Percentiles rank a stretch among this genome's conserved stretches.
These are phyloP conservation scores for Accipiter virgatus DNA, from an alignment of 2,113 vertebrate species.

Conservation along the genomic window DNA sequence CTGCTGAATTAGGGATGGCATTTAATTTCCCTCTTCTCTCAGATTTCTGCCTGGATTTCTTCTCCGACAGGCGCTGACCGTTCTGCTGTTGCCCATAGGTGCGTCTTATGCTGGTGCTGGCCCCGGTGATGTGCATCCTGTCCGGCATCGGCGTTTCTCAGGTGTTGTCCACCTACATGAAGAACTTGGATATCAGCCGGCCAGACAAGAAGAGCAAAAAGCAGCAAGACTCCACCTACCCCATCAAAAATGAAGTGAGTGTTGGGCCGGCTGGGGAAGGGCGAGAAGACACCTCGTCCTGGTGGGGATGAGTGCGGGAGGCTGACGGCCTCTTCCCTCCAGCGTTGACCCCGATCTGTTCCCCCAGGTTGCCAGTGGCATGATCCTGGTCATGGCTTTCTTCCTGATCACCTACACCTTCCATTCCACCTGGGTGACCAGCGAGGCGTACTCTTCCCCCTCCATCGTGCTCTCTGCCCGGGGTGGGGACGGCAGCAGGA, in stretches of 20 bases:
- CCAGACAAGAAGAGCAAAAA: slow-evolving; percentile 96
- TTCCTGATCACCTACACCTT: slow-evolving; percentile 99
- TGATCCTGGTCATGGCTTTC: slow-evolving; percentile 98
- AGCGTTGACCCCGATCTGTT: accelerated
- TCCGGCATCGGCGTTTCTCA: slow-evolving; percentile 97
- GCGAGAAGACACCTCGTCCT: accelerated
- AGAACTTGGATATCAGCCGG: slow-evolving; percentile 95
- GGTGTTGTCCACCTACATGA: slow-evolving; percentile 97
- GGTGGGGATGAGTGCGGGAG: accelerated
- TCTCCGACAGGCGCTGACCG: accelerated
- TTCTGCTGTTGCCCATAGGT: slow-evolving; percentile 74
- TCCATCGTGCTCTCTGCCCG: slow-evolving; percentile 96
- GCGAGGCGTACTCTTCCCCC: slow-evolving; percentile 96
- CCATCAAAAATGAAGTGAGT: slow-evolving; percentile 94
- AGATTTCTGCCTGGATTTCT: neutral
- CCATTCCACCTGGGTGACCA: slow-evolving; percentile 99
- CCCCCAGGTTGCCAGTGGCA: slow-evolving; percentile 92
- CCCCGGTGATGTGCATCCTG: slow-evolving; percentile 98
- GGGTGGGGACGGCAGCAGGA: slow-evolving; percentile 92
- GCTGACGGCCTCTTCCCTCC: accelerated
- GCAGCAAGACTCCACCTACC: slow-evolving; percentile 95
- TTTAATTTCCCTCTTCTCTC: neutral
- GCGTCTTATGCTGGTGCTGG: slow-evolving; percentile 95
- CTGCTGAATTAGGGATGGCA: neutral
- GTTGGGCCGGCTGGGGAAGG: accelerated